phyloP scores from a whole-genome alignment of 1,140 invertebrate genomes.

The Drosophila navojoa region DNA sequence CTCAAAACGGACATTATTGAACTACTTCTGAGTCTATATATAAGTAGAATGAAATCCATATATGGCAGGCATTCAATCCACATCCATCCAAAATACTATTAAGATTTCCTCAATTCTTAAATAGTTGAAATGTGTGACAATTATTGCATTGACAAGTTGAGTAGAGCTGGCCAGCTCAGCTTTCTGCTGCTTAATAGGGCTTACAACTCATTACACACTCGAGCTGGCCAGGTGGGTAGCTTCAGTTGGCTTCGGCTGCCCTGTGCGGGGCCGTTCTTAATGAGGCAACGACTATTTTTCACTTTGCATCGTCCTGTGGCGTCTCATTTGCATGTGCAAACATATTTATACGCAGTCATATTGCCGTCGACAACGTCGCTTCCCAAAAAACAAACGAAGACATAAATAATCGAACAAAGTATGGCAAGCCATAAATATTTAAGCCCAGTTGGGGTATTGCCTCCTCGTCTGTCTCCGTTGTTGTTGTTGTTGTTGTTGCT shows the following conservation, averaged over 20 bases:
- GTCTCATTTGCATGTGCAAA: conserved; percentile 69
- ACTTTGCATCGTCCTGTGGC: conserved; percentile 42
- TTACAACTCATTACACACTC: conserved; percentile 47
- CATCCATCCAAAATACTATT: no score
- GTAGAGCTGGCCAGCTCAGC: neutral
- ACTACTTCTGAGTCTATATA: no score
- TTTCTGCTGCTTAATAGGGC: conserved; percentile 29
- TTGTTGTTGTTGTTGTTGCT: conserved; percentile 1
- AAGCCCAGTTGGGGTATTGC: conserved; percentile 37
- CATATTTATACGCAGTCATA: conserved; percentile 41
- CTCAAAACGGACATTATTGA: no score
- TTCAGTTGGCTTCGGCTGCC: neutral
- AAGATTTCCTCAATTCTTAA: neutral
- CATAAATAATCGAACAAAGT: conserved; percentile 81
- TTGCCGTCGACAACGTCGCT: conserved; percentile 4
- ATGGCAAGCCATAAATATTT: conserved; percentile 76
- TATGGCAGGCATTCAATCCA: no score
- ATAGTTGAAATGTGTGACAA: conserved; percentile 1
- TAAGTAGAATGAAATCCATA: no score
- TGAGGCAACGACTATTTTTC: conserved; percentile 46
- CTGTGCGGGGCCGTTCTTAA: conserved; percentile 24
- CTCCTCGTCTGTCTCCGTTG: neutral
- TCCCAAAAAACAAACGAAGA: conserved; percentile 63
- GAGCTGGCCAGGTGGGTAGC: neutral
- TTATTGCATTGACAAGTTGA: conserved; percentile 7